Evolutionary conservation across 2,797 vertebrate species (phyloP), one percentile per base, ranked within the genome.

Genomic region (Etheostoma nigrum): DNA sequence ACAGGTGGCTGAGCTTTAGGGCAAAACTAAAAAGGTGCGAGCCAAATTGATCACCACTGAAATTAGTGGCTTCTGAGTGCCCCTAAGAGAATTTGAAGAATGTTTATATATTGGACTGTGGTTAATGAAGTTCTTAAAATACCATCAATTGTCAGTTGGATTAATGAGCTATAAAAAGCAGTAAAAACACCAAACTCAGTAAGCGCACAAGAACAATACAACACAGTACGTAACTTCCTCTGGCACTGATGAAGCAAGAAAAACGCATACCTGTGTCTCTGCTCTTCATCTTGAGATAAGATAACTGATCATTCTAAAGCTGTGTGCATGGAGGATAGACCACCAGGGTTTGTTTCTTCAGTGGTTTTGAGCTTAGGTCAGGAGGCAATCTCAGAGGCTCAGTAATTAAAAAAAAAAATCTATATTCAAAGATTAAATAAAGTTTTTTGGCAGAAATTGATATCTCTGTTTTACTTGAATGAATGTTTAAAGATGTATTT

Each of bases 41-140:
- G 74, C 45, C 62, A 78, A 89, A 89, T 90, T 79, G 84, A 91
- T 90, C 81, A 63, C 27, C 45, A 23, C 44, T 70, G 68, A 88
- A 86, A 86, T 80, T 6, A 80, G 72, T 59, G 45, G 55, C 76
- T 16, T 68, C 58, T 69, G 54, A 52, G 74, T 40, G 69, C 63
- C 72, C 78, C 0, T n/a, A 27, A 73, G 87, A 85, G 79, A 78
- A 79, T 82, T 78, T 15, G 59, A 45, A 47, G 49, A 81, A 76
- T 88, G 86, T 85, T 88, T 86, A 90, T 91, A 88, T 91, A 88
- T 82, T 80, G 78, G 58, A 74, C 66, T 85, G 78, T 72, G 76
- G 61, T 75, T 90, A 89, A 93, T 91, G 62, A 71, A 76, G 72
- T 76, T 81, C 42, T 59, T 30, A 58, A 49, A 68, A 80, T 74